Evolutionary conservation across 2,888 invertebrate species (phyloP).

Genomic region (Hermodice carunculata): DNA sequence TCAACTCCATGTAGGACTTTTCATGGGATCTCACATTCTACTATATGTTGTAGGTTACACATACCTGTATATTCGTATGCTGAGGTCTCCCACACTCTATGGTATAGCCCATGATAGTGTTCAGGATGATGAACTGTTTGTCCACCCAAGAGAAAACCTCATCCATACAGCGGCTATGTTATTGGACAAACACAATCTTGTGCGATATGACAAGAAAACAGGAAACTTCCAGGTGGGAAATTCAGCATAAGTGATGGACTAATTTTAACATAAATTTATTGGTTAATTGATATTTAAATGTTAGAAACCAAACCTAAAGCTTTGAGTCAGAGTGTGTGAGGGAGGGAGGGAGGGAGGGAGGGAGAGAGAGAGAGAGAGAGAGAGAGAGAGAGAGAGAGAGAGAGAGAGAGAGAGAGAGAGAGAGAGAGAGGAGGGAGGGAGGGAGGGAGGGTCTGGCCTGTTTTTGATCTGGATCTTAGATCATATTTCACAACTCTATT

Average conservation of each 20-base stretch:
- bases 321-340: no score
- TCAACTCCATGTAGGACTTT: background rate
- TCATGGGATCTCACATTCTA: background rate
- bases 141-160: constrained; percentile 92
- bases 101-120: constrained; percentile 78
- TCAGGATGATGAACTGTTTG: constrained; percentile 87
- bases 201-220: constrained; percentile 92
- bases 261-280: no score
- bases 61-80: constrained; percentile 95
- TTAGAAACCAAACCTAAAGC: no score
- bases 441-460: no score
- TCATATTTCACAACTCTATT: no score
- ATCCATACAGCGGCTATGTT: constrained; percentile 93
- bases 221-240: constrained; percentile 80
- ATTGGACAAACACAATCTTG: constrained; percentile 92
- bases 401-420: no score
- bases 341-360: no score
- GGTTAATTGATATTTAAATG: no score
- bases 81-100: constrained; percentile 89
- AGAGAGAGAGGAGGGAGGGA: no score
- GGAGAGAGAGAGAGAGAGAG: no score
- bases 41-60: constrained; percentile 80
- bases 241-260: constrained; percentile 24
- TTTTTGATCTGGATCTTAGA: no score
- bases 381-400: no score